phyloP scores from a whole-genome alignment of 2,797 vertebrate species.

The Acipenser ruthenus region DNA sequence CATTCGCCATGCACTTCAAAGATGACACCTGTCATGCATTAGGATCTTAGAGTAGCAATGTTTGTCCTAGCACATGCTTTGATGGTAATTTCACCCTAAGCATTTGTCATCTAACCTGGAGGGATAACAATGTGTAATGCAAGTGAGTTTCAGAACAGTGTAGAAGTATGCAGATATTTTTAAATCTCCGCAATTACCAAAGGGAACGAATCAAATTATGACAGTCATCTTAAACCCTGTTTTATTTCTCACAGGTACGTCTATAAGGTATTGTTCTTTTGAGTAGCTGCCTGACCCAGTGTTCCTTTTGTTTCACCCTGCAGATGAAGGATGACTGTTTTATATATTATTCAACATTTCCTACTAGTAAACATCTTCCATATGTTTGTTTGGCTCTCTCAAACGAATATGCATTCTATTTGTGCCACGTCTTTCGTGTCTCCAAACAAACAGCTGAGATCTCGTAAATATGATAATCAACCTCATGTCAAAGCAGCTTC shows the following conservation, averaged over 20 bases:
- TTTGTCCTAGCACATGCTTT: constrained; percentile 65
- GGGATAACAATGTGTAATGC: constrained; percentile 77
- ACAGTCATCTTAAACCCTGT: constrained; percentile 67
- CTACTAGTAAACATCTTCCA: constrained; percentile 10
- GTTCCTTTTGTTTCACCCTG: constrained; percentile 11
- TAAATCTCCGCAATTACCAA: constrained; percentile 71
- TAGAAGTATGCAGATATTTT: constrained; percentile 69
- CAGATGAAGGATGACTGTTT: constrained; percentile 5
- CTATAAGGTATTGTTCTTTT: constrained; percentile 35
- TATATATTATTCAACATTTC: constrained; percentile 5
- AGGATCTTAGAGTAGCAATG: constrained; percentile 72
- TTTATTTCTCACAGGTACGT: constrained; percentile 50
- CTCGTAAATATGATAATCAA: background rate
- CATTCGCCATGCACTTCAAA: constrained; percentile 65
- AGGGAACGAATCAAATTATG: constrained; percentile 77
- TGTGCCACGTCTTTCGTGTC: background rate
- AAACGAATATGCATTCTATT: background rate
- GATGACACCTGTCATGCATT: constrained; percentile 68
- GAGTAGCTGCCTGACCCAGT: constrained; percentile 20
- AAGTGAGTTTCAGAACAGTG: constrained; percentile 57
- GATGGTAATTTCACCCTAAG: constrained; percentile 71
- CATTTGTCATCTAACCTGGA: constrained; percentile 76
- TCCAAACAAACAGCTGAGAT: background rate
- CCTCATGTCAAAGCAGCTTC: background rate
- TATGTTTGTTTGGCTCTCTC: background rate